Base-by-base conservation (phyloP, 2,113 vertebrate genomes). In the Corydoras maculifer region DNA sequence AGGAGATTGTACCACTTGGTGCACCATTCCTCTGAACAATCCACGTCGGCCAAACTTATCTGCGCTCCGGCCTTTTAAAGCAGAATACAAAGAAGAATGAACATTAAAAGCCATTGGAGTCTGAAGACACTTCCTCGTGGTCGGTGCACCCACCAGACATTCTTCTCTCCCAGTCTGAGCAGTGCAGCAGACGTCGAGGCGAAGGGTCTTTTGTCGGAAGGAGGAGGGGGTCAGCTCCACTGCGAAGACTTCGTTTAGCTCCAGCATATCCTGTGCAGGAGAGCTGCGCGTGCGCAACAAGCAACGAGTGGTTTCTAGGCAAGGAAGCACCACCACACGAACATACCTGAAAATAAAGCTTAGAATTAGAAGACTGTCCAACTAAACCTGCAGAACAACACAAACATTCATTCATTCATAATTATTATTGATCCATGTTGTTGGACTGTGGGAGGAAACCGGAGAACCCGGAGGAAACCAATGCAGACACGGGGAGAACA, bases 1-100 rank as follows among this genome's bases (percentile, higher is more conserved):
- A 98, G 92, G 60, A 99, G 92, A 84, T 99, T 99, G 84, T 94
- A 99, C 92, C 94, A 98, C 69, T 89, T 91, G 5, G 88, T 91
- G 66, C 88, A 87, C 80, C 90, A 87, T 75, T 96, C 94, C 76
- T 92, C 92, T 0, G 90, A 89, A 75, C 84, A 89, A 79, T 88
- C 87, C 65, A 93, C 84, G 59, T 98, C 94, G 30, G 95, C 95
- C 82, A 99, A 85, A 80, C 94, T 98, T 86, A 99, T 94, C 87
- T 98, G 95, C 73, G 94, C 93, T 2, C 95, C 94, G 12, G 93
- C 95, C 96, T 99, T 73, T 4, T 25, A 70, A 68, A 68, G 57
- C 0, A 13, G 62, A 70, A 61, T 9, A 29, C 9, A 61, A 75
- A 80, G 7, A 15, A 2, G 32, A 12, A 3, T n/a, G 11, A 62